Evolutionary conservation across 1,140 invertebrate genomes (phyloP), one percentile per base, ranked within the genome.

Genomic region (Papilio polytes): DNA sequence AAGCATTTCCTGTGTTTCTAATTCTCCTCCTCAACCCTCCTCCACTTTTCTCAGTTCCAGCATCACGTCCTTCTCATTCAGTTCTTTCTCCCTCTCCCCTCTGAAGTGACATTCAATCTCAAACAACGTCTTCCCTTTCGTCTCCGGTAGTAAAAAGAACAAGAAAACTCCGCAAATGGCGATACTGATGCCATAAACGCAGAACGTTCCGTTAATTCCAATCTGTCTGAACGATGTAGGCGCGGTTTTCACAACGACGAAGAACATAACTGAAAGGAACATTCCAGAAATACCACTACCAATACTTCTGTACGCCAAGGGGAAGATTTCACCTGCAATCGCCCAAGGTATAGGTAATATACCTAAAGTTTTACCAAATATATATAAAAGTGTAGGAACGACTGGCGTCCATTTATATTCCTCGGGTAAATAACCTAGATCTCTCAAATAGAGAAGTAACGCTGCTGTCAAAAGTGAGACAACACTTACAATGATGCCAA

Each of bases 61-160:
- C 91, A 94, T 94, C 76, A 85, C 92, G 46, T 89, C 90, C 66
- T 88, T 90, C 81, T 94, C 92, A 80, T 80, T 51, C 0, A 82
- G 56, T 36, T 88, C 87, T n/a, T 85, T 83, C 4, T 82, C 78
- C 41, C 84, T 87, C 12, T 89, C 83, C 0, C 92, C 91, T 84
- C 87, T 93, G 31, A 95, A 95, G 48, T 94, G 87, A 53, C 94
- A 94, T 82, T 95, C 95, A 41, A 97, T 97, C 86, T 97, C 97
- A 84, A 97, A 96, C 53, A 97, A 90, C 1, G 95, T 96, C 84
- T 96, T 96, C 3, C 97, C 97, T 89, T 96, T 97, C 0, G 97
- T 97, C 89, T 97, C 97, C 3, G 97, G 97, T 1, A 97, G 90
- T 18, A 96, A 94, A 73, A 96, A 95, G 59, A 94, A 96, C 15